A percentile compares a stretch with the other conserved stretches of the same genome.
These are phyloP conservation scores for Macropis europaea DNA, from an alignment of 2,888 invertebrate genomes.

Conservation along the genomic window DNA sequence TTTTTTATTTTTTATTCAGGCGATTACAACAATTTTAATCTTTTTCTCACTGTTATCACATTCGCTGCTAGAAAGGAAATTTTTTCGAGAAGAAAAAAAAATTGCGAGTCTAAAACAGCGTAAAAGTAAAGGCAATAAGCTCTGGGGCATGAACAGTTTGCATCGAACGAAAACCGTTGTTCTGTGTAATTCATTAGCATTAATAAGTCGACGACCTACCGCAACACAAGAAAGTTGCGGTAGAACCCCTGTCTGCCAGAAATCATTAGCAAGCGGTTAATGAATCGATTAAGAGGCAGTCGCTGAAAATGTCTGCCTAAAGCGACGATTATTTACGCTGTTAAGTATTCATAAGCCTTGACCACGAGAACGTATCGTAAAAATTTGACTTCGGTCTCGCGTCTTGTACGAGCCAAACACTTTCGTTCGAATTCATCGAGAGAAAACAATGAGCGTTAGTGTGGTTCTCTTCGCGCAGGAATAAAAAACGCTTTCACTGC, in stretches of 20 bases:
- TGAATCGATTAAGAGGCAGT: neutral
- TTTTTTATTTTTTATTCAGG: too few relatives aligned
- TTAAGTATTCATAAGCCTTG: neutral
- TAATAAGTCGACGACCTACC: conserved; percentile 40
- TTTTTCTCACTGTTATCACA: too few relatives aligned
- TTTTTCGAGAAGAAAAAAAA: neutral
- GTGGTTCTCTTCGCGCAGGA: too few relatives aligned
- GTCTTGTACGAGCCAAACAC: too few relatives aligned
- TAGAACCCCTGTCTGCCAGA: neutral
- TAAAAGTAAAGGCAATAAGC: neutral
- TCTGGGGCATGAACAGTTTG: neutral
- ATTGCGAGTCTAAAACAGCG: neutral
- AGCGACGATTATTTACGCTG: neutral
- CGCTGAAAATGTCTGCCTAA: neutral
- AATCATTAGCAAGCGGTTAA: conserved; percentile 17
- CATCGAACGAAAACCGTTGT: neutral
- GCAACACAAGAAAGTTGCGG: conserved; percentile 33
- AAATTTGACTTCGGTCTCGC: neutral
- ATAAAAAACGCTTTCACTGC: too few relatives aligned
- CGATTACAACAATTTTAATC: too few relatives aligned
- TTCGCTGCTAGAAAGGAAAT: too few relatives aligned
- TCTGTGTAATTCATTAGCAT: conserved; percentile 11
- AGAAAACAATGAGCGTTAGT: neutral
- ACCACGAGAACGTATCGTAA: neutral
- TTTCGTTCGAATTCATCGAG: neutral